Evolutionary conservation across 2,888 invertebrate species (phyloP).

Genomic region (Heliconius hortense): DNA sequence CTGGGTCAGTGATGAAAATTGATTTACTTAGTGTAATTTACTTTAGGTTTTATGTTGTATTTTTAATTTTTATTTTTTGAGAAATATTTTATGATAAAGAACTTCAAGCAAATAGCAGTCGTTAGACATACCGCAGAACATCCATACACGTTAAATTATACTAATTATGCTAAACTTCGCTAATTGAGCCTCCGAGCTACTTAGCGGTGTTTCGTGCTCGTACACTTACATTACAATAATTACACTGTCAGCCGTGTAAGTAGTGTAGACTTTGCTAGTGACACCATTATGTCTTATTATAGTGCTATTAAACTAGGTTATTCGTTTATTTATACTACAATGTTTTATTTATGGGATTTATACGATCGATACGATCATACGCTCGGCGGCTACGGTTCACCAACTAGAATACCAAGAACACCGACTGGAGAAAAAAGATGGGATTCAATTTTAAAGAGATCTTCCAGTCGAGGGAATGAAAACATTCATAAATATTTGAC

Average conservation of each 20-base stretch:
- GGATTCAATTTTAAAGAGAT: no score
- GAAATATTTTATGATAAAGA: not conserved
- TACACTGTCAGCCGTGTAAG: conserved; percentile 20
- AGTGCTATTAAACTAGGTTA: not conserved
- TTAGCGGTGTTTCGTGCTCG: conserved; percentile 12
- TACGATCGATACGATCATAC: not conserved
- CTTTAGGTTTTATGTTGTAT: not conserved
- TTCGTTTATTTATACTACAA: not conserved
- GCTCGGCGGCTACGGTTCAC: not conserved
- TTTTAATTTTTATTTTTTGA: not conserved
- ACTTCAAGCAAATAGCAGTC: not conserved
- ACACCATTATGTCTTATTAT: conserved; percentile 10
- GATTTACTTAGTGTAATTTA: not conserved
- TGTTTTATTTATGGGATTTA: not conserved
- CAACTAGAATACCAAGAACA: not conserved
- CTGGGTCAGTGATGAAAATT: not conserved
- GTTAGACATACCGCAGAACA: conserved; percentile 14
- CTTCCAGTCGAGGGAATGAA: no score
- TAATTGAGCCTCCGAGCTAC: conserved; percentile 28
- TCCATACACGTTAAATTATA: conserved; percentile 31
- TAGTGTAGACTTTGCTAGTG: conserved; percentile 10
- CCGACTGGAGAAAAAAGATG: no score
- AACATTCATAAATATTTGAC: no score
- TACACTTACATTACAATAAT: conserved; percentile 26
- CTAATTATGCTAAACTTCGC: conserved; percentile 34